Conservation (phyloP, 2,888 invertebrate species). For the Brenthis daphne region DNA sequence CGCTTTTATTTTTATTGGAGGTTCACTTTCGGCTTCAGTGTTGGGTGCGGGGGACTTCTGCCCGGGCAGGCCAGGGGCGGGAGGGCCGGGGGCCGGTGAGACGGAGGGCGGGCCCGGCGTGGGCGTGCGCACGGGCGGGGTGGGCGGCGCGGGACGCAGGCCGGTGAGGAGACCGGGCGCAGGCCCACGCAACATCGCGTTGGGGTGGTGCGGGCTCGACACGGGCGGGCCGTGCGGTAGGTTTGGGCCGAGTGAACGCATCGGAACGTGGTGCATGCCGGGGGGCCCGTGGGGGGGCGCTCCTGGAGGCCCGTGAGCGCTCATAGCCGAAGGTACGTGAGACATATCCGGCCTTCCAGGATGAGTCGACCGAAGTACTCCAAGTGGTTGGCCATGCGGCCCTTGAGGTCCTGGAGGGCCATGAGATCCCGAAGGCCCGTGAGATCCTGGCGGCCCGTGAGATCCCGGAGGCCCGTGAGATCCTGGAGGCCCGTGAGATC, state of each 20-base stretch:
- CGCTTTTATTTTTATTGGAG: conserved; percentile 66
- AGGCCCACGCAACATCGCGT: conserved; percentile 27
- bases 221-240: conserved; percentile 35
- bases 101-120: conserved; percentile 20
- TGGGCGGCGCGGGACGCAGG: conserved; percentile 22
- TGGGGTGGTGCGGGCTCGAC: conserved; percentile 14
- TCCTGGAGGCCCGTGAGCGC: conserved; percentile 30
- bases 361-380: conserved; percentile 28
- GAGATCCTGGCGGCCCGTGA: conserved; percentile 16
- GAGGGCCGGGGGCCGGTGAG: conserved; percentile 28
- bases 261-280: conserved; percentile 34
- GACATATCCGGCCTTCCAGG: conserved; percentile 26
- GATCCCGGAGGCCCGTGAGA: not conserved
- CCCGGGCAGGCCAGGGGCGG: conserved; percentile 27
- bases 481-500: conserved; percentile 9
- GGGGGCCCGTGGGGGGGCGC: conserved; percentile 32
- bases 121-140: conserved; percentile 22
- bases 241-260: conserved; percentile 30
- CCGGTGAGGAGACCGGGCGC: conserved; percentile 30
- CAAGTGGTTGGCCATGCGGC: not conserved
- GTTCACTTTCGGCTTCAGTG: conserved; percentile 42
- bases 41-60: conserved; percentile 33
- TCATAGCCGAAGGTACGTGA: conserved; percentile 32
- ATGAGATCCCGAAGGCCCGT: not conserved
- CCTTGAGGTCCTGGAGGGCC: conserved; percentile 18